phyloP scores from a whole-genome alignment of 1,140 invertebrate genomes.

The Zaprionus ghesquierei region DNA sequence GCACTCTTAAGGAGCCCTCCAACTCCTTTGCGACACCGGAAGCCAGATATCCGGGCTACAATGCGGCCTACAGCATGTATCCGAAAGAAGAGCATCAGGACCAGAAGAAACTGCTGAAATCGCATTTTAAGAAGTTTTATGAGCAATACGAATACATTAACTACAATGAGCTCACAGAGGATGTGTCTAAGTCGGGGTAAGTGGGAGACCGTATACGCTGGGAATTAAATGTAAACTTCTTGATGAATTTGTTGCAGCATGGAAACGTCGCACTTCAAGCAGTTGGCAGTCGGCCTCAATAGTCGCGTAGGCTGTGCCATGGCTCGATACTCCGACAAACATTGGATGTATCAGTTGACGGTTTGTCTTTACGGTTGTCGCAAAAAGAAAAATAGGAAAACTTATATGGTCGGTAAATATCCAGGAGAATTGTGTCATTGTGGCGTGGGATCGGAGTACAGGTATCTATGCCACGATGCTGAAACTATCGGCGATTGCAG shows the following conservation, averaged over 20 bases:
- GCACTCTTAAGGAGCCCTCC: neutral
- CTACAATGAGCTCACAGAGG: neutral
- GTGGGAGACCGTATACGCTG: neutral
- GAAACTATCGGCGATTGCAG: too few species aligned
- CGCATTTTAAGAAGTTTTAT: neutral
- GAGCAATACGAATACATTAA: neutral
- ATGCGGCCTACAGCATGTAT: neutral
- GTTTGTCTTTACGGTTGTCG: neutral
- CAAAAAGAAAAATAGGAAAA: neutral
- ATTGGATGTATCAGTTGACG: neutral
- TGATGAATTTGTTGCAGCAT: neutral
- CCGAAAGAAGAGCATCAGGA: neutral
- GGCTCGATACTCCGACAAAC: neutral
- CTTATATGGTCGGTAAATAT: neutral
- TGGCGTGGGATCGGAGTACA: neutral
- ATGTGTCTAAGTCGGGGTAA: neutral
- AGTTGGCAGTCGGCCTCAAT: neutral
- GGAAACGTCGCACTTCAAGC: neutral
- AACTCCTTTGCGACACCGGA: too few species aligned
- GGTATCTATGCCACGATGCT: neutral
- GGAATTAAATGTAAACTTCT: neutral
- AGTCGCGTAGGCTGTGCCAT: neutral
- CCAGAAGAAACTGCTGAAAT: neutral
- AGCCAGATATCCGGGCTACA: neutral
- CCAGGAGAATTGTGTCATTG: neutral